Evolutionary conservation across 2,113 vertebrate genomes (phyloP), one percentile per base, ranked within the genome.

Genomic region (Petromus typicus): DNA sequence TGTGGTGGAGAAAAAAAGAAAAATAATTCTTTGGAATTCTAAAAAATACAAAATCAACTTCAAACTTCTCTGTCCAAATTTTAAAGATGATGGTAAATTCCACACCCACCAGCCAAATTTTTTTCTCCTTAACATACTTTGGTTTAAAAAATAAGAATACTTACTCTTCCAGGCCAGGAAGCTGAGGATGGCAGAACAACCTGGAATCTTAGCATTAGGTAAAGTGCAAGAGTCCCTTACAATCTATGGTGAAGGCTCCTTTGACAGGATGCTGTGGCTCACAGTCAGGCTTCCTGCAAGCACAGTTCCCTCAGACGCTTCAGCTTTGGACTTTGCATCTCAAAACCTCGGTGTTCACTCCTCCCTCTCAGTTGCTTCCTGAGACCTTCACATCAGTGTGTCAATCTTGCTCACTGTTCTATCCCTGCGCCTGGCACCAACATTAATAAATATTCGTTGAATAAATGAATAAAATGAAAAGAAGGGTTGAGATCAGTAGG

Each of bases 391-490:
- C 51, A 84, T 73, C 69, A 83, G 67, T n/a, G 61, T 64, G 87
- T 66, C 80, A 69, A 63, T 94, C 61, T 94, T 40, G 69, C 75
- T 97, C 87, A 71, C 12, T 80, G 57, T 85, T 80, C 51, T 89
- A n/a, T n/a, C 63, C 43, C 75, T 66, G 91, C 91, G 96, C 86
- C 69, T 87, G 91, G 96, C 83, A 91, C 80, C 92, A 90, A 96
- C 83, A 95, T 89, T 96, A 89, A 86, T 93, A 97, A 93, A 93
- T 94, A 94, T 89, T 96, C 93, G 89, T 76, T 91, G 93, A 96
- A 95, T 96, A 96, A 92, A 96, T 96, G 79, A 91, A 97, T 95
- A 94, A 76, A 95, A 91, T 84, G 69, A 96, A 94, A n/a, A 96
- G 93, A 78, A 95, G 32, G 40, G 84, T 69, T 94, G n/a, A 22